Evolutionary conservation across 2,113 vertebrate genomes (phyloP), one percentile per base, ranked within the genome.

Genomic region (Panthera tigris): DNA sequence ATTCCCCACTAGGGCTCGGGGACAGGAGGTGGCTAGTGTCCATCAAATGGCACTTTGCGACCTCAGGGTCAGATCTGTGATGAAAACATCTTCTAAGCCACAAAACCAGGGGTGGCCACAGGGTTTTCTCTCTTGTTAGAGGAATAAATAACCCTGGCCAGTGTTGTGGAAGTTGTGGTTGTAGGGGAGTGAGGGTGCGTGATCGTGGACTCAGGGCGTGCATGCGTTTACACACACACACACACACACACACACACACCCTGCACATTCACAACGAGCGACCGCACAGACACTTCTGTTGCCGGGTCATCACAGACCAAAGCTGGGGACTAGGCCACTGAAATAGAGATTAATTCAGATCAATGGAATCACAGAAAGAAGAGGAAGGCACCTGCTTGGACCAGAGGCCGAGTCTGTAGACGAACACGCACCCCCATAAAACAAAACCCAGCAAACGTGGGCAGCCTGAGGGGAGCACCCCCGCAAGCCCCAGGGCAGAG

Each of bases 401-500:
- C 33, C 90, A 48, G 41, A 92, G 91, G 39, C 48, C 71, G 95
- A 78, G 27, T 97, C 61, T 61, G 68, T 90, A 97, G 94, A 97
- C 8, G 92, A 82, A 73, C 41, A 81, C 21, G 6, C 29, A 12
- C 12, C 33, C 0, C 19, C 39, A 13, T 2, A 13, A 1, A 18
- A 16, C 63, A 7, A 4, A 23, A 61, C 21, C 21, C 57, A 61
- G 57, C 57, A 23, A 61, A 61, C 21, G 7, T 23, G 19, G 57
- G 21, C 57, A 61, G 57, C 57, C 57, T 3, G 57, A 23, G 57
- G 57, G 57, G 31, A 83, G 76, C 68, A 80, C 74, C 97, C 94
- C 36, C 23, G 65, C 90, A 76, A 97, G 80, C 71, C 76, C 88
- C 39, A 36, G 39, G 41, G 85, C 81, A 36, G 92, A 1, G 0